Evolutionary conservation across 2,113 vertebrate species (phyloP).

Genomic region (Malurus melanocephalus): DNA sequence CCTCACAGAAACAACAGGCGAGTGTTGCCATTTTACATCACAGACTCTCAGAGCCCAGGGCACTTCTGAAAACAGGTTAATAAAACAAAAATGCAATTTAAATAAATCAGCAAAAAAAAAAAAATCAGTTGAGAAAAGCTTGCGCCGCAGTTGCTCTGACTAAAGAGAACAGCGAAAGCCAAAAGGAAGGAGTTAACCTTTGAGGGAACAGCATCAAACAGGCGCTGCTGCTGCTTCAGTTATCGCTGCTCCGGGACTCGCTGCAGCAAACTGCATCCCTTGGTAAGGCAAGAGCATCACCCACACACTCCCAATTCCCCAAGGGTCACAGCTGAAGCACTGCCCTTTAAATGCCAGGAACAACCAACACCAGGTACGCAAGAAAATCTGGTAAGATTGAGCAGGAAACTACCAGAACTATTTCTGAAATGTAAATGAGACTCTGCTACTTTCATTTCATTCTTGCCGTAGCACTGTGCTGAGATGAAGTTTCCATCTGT

Average conservation of each 20-base stretch:
- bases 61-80: background rate
- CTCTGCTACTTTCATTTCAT: conserved; percentile 70
- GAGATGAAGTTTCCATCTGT: conserved; percentile 57
- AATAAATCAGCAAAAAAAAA: conserved; percentile 8
- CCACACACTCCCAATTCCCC: background rate
- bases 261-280: background rate
- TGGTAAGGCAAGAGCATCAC: background rate
- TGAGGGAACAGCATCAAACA: background rate
- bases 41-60: background rate
- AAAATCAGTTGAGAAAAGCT: conserved; percentile 11
- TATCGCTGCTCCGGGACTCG: background rate
- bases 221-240: background rate
- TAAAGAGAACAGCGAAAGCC: conserved; percentile 1
- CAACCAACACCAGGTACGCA: background rate
- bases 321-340: background rate
- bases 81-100: conserved; percentile 46
- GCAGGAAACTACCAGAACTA: conserved; percentile 70
- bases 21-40: background rate
- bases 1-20: background rate
- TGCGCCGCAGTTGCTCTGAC: background rate
- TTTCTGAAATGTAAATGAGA: conserved; percentile 75
- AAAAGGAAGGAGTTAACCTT: conserved; percentile 32
- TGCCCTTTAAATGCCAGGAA: background rate
- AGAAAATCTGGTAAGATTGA: conserved; percentile 52
- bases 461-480: conserved; percentile 38